Percentiles rank a stretch among this genome's conserved stretches.
Evolutionary conservation across 2,797 vertebrate genomes (phyloP).

Genomic region (Margarornis squamiger): DNA sequence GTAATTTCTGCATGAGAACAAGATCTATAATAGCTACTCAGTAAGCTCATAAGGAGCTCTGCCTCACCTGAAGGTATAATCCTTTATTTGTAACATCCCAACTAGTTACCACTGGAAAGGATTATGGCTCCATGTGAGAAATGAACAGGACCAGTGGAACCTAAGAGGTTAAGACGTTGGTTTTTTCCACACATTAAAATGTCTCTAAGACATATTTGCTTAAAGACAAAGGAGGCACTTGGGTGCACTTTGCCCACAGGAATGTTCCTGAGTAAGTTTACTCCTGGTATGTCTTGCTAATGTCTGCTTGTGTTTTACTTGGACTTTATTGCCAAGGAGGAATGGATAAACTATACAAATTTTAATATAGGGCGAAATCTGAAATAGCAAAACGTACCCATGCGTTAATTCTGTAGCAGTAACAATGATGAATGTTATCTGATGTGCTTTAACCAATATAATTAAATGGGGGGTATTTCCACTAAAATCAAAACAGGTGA

Average conservation of each 20-base stretch:
- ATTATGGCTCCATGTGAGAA: slow-evolving; percentile 33
- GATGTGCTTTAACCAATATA: background rate
- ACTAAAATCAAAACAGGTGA: background rate
- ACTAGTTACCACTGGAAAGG: slow-evolving; percentile 25
- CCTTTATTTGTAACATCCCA: slow-evolving; percentile 49
- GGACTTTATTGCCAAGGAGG: background rate
- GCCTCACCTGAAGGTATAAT: slow-evolving; percentile 36
- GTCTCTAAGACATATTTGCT: background rate
- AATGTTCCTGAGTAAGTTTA: background rate
- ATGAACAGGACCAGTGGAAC: background rate
- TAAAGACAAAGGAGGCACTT: background rate
- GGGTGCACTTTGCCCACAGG: background rate
- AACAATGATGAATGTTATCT: background rate
- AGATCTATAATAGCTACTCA: background rate
- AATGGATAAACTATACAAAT: background rate
- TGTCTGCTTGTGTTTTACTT: background rate
- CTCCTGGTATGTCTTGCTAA: background rate
- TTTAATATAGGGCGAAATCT: background rate
- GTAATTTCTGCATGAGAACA: background rate
- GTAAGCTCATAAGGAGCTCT: slow-evolving; percentile 17
- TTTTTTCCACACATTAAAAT: background rate
- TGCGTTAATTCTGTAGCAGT: background rate
- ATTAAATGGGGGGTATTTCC: background rate
- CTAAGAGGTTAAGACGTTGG: background rate
- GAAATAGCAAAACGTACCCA: background rate